Conservation (phyloP, 2,113 vertebrate genomes). For the Eublepharis macularius region DNA sequence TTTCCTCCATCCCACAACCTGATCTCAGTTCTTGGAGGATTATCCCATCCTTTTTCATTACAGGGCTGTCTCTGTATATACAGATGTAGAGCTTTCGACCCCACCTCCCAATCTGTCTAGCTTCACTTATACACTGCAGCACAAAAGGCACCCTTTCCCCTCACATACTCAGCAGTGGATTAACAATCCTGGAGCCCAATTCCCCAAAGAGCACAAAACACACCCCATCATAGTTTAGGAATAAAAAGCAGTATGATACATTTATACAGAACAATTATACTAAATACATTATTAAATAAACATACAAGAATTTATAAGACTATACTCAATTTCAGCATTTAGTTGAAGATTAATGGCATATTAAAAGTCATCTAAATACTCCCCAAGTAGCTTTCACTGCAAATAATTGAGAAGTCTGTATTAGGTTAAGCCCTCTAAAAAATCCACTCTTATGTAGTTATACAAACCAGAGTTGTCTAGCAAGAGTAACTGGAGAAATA, state of each 20-base stretch:
- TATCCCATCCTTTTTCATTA: not conserved
- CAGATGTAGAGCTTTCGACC: not conserved
- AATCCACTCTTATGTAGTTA: not conserved
- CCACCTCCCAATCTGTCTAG: not conserved
- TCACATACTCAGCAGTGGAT: not conserved
- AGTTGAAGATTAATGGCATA: no score
- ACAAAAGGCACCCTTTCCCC: not conserved
- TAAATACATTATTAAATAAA: not conserved
- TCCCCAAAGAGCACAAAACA: not conserved
- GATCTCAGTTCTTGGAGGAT: not conserved
- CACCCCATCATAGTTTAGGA: not conserved
- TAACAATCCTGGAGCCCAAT: not conserved
- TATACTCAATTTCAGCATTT: not conserved
- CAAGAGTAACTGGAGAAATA: not conserved
- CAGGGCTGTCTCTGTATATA: not conserved
- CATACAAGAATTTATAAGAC: not conserved
- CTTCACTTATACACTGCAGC: not conserved
- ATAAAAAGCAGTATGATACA: not conserved
- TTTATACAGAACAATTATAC: no score
- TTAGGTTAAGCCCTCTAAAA: not conserved
- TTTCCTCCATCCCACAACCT: not conserved
- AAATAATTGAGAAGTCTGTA: not conserved
- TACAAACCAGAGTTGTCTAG: not conserved
- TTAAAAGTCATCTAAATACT: not conserved
- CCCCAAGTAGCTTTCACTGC: not conserved